Evolutionary conservation across 92 coral and sea anemone genomes (phyloP).

Genomic region (Muricea muricata): DNA sequence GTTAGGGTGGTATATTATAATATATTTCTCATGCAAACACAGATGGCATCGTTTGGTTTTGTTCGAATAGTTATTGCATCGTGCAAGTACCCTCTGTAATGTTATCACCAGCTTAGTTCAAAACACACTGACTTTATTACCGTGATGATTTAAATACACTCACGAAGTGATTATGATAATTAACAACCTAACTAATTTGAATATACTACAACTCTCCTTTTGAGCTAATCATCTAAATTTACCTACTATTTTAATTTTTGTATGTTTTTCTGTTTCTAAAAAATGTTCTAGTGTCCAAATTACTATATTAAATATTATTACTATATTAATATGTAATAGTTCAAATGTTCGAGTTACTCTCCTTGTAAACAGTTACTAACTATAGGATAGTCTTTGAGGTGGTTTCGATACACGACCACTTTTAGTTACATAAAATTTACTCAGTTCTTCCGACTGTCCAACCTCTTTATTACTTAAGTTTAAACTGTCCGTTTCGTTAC

Average conservation of each 20-base stretch:
- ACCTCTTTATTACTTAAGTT: neutral
- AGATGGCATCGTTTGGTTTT: no score
- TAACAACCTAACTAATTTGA: neutral
- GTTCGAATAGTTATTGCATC: no score
- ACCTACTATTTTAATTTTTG: neutral
- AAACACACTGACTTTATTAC: no score
- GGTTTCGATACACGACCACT: constrained; percentile 28
- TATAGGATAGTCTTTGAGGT: constrained; percentile 28
- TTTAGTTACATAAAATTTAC: constrained; percentile 5
- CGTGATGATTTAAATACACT: neutral
- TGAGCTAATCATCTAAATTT: neutral
- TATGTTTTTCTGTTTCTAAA: neutral
- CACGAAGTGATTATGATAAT: neutral
- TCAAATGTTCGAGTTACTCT: no score
- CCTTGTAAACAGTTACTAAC: neutral
- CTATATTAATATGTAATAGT: no score
- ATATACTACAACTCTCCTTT: constrained; percentile 11
- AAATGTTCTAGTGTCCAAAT: neutral
- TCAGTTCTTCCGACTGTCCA: neutral
- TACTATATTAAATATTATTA: neutral
- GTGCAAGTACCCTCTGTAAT: no score
- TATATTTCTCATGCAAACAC: no score
- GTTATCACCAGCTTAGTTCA: no score
- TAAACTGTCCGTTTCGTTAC: neutral
- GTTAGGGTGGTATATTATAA: no score